Evolutionary conservation across 2,888 invertebrate genomes (phyloP).

Genomic region (Polydesmus complanatus): DNA sequence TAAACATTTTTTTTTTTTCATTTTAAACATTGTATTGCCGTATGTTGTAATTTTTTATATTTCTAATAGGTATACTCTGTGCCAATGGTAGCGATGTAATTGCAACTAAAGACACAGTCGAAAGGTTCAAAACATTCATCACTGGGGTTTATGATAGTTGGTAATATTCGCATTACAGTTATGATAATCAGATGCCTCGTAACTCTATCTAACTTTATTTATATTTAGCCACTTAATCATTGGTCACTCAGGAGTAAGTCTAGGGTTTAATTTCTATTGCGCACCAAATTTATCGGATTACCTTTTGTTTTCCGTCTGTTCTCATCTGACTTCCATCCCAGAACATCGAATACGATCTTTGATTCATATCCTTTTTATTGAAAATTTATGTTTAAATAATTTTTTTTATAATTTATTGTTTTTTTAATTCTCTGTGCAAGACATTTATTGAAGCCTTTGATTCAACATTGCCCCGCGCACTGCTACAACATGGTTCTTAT

Average conservation of each 20-base stretch:
- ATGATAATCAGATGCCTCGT: background rate
- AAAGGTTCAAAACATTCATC: background rate
- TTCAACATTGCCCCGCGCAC: constrained; percentile 70
- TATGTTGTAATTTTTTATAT: background rate
- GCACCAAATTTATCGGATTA: constrained; percentile 59
- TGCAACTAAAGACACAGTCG: background rate
- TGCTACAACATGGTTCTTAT: constrained; percentile 60
- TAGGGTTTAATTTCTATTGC: constrained; percentile 76
- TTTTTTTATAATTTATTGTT: constrained; percentile 1
- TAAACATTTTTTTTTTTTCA: constrained; percentile 17
- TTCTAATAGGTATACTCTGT: background rate
- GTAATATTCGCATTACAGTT: background rate
- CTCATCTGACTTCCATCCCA: constrained; percentile 56
- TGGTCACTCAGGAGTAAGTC: constrained; percentile 58
- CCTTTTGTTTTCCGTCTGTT: constrained; percentile 55
- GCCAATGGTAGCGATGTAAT: background rate
- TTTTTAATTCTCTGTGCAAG: too few relatives aligned
- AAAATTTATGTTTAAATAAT: background rate
- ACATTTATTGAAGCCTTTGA: constrained; percentile 70
- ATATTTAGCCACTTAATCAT: constrained; percentile 52
- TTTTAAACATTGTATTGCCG: constrained; percentile 12
- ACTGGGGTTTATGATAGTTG: background rate
- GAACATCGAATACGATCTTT: constrained; percentile 72
- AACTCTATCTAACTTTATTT: background rate
- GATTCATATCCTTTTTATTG: constrained; percentile 38